Evolutionary conservation across 2,797 vertebrate genomes (phyloP).

Genomic region (Gymnoscopelus microlampas): DNA sequence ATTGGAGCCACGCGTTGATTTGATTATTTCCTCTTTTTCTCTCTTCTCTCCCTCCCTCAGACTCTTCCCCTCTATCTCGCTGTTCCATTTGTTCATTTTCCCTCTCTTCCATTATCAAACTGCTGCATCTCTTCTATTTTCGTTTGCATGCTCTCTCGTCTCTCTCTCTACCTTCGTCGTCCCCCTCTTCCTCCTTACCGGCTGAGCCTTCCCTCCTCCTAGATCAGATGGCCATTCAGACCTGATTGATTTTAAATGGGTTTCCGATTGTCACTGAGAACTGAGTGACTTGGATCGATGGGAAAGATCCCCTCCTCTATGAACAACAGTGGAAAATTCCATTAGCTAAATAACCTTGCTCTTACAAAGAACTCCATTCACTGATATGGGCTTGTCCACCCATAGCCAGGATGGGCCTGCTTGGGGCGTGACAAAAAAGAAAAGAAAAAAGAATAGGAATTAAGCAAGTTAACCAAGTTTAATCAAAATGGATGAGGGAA

Average conservation of each 20-base stretch:
- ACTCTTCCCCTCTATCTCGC: not conserved
- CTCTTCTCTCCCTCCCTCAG: not conserved
- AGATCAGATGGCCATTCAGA: slow-evolving; percentile 40
- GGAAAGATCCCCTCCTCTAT: slow-evolving; percentile 37
- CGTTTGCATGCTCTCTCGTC: not conserved
- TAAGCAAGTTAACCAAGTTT: slow-evolving; percentile 31
- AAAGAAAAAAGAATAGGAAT: slow-evolving; percentile 37
- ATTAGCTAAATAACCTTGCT: slow-evolving; percentile 56
- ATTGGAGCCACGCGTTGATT: too few relatives aligned
- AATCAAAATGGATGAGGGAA: slow-evolving; percentile 26
- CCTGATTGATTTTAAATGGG: slow-evolving; percentile 38
- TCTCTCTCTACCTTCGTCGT: slow-evolving; percentile 4
- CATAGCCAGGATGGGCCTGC: slow-evolving; percentile 23
- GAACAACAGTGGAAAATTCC: slow-evolving; percentile 51
- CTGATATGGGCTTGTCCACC: slow-evolving; percentile 43
- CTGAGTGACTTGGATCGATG: slow-evolving; percentile 61
- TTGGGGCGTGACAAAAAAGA: not conserved
- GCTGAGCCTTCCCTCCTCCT: slow-evolving; percentile 16
- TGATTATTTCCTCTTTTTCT: too few relatives aligned
- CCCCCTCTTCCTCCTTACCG: slow-evolving; percentile 3
- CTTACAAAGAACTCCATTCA: slow-evolving; percentile 33
- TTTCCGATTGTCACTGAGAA: slow-evolving; percentile 60
- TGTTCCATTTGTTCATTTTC: slow-evolving; percentile 2
- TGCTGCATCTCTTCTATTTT: not conserved
- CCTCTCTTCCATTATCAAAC: not conserved